Conservation (phyloP, 92 coral and sea anemone species). For the Epizoanthus scotinus region DNA sequence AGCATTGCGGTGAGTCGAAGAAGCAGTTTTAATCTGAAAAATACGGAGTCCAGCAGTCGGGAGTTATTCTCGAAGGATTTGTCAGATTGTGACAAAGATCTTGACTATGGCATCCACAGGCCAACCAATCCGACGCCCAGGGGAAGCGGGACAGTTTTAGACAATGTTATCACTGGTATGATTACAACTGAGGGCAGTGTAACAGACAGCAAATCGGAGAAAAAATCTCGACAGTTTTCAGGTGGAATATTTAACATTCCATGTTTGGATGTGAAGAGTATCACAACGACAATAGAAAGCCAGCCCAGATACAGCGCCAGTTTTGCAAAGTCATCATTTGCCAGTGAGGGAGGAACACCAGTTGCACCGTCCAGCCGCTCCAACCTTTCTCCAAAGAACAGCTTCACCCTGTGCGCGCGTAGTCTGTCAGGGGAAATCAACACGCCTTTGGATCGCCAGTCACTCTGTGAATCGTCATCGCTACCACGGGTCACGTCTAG, state of each 20-base stretch:
- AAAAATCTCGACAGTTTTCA: background rate
- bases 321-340: too few species aligned
- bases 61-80: background rate
- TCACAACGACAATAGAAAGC: background rate
- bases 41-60: background rate
- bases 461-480: background rate
- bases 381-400: background rate
- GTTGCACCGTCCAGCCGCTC: background rate
- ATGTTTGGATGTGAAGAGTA: background rate
- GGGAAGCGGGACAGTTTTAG: slow-evolving; percentile 3
- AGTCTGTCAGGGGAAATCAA: background rate
- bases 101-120: background rate
- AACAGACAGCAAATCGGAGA: too few species aligned
- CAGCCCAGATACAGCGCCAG: background rate
- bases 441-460: background rate
- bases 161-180: background rate
- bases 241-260: background rate
- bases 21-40: background rate
- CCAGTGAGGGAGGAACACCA: background rate
- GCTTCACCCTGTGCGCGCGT: background rate
- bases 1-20: background rate
- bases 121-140: slow-evolving; percentile 34
- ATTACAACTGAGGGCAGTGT: background rate
- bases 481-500: background rate
- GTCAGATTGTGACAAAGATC: background rate